Base-by-base conservation (phyloP, 2,888 invertebrate species). In the Stenurella melanura region DNA sequence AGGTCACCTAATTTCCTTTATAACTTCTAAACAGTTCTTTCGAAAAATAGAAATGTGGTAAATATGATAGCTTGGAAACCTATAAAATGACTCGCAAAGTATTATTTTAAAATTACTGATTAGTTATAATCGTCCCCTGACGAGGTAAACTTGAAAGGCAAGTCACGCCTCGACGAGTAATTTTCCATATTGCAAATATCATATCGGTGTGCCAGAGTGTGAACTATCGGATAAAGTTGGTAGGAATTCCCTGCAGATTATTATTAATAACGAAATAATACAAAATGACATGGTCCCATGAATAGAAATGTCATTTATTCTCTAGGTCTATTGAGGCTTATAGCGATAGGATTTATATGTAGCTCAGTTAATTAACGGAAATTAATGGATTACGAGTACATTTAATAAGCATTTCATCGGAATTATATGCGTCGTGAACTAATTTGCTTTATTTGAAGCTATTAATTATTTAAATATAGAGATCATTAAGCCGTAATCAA, bases 381-480 rank as follows among this genome's bases (percentile, higher is more conserved):
- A 82, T 82, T 81, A 82, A 82, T 83, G 79, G 83, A 83, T 83
- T 80, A 81, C 80, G 73, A 78, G 74, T 79, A 80, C 78, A 83
- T 80, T 82, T 82, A 81, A 82, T 81, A 81, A 80, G 73, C 78
- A 80, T 82, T 82, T 77, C 77, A 50, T 74, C 67, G 71, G 75
- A 81, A 80, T 81, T 79, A 81, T 81, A 74, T 75, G 78, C 81
- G 74, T 76, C 77, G 80, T 58, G 58, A 67, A 76, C 82, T 81
- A 79, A 83, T 81, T 82, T 75, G 81, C 79, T 80, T 79, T 81
- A 80, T 81, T 81, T 75, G 75, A 68, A 42, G 75, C 74, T 76
- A 78, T 83, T 82, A 81, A 77, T 82, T 80, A 83, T 79, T 80
- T 77, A 82, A 77, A 80, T 76, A 79, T 57, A 76, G 74, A 71